Base-by-base conservation (phyloP, 2,797 vertebrate species). In the Pantherophis vulpinus region DNA sequence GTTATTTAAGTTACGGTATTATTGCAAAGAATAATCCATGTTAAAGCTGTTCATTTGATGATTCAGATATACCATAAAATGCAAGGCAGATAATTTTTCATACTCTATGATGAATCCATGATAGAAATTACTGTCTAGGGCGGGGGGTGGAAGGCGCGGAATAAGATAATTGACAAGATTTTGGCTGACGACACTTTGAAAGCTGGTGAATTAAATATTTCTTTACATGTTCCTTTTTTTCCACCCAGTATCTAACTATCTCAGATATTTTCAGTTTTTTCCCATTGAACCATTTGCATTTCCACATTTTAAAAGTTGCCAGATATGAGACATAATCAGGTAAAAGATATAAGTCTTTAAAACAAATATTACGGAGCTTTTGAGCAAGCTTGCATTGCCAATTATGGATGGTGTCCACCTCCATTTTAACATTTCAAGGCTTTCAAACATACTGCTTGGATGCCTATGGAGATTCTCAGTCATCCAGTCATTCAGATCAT, bases 121-220 rank as follows among this genome's bases (percentile, higher is more conserved):
- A 37, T 74, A 74, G 5, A 74, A 37, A 74, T 79, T 79, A 79
- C 3, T 79, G 7, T 79, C n/a, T 37, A 16, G 32, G 6, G n/a
- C 0, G 8, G 8, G 7, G 20, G 2, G 60, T 0, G 60, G 2
- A 0, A 0, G 5, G 25, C 3, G 51, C 9, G 32, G 25, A 79
- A 79, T 42, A 11, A 79, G 37, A 23, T 23, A 20, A 79, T 23
- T 42, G 32, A 37, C 18, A 42, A 79, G 74, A 79, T 42, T 79
- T 79, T 79, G 74, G 8, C 32, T 42, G 37, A 23, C 0, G 9
- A 79, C 32, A 79, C 18, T 42, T 79, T 42, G 16, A 42, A 79
- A 10, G 37, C 32, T 79, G 37, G 3, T 42, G 32, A 79, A 79
- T 42, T 79, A 42, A 79, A 42, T 9, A 23, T 42, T 42, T 23